These are phyloP conservation scores for Danio kyathit DNA, from an alignment of 2,797 vertebrate genomes.

Conservation along the genomic window DNA sequence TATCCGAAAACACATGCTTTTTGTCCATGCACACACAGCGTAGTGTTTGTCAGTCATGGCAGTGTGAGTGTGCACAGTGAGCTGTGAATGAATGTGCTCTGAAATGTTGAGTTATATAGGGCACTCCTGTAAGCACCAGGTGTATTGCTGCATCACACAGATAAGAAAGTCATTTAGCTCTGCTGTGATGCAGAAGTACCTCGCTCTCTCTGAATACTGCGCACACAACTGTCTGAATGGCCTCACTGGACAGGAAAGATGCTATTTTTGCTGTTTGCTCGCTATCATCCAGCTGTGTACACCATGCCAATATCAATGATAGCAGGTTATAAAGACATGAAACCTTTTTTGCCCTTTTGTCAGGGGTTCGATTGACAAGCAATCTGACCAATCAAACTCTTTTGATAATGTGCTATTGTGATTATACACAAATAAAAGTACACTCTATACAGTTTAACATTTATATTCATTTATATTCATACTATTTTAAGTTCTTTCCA, in stretches of 20 bases:
- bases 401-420: too few relatives aligned
- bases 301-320: conserved; percentile 1
- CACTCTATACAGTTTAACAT: too few relatives aligned
- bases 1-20: neutral
- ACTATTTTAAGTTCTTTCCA: too few relatives aligned
- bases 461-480: too few relatives aligned
- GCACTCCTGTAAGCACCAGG: conserved; percentile 38
- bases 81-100: conserved; percentile 10
- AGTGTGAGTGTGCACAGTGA: neutral
- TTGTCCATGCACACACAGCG: neutral
- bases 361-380: too few relatives aligned
- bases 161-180: conserved; percentile 52
- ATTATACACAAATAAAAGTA: too few relatives aligned
- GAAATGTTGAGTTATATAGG: conserved; percentile 25
- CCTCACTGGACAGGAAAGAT: conserved; percentile 1
- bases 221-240: neutral
- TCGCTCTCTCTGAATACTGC: neutral
- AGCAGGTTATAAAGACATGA: neutral
- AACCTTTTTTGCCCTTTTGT: neutral
- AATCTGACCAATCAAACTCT: too few relatives aligned
- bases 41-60: neutral
- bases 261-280: neutral
- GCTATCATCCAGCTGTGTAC: neutral
- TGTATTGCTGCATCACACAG: conserved; percentile 40
- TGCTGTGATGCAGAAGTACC: conserved; percentile 8